These are phyloP conservation scores for Chaenocephalus aceratus DNA, from an alignment of 2,113 vertebrate genomes.

Conservation along the genomic window DNA sequence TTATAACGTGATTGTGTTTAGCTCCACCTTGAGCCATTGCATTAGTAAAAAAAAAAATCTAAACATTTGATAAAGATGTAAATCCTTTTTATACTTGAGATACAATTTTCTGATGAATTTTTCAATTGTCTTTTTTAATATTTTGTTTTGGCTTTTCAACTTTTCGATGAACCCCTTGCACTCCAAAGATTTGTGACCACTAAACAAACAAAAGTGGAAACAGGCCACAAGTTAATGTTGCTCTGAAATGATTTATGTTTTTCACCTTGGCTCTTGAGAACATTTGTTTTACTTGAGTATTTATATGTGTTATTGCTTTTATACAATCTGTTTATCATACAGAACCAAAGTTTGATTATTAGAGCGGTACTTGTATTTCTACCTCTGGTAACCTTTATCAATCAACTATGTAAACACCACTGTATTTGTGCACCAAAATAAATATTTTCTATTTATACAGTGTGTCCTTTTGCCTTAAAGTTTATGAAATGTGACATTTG, in stretches of 20 bases:
- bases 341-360: background rate
- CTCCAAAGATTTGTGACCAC: background rate
- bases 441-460: conserved; percentile 54
- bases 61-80: background rate
- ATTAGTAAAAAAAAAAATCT: too few species aligned
- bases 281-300: background rate
- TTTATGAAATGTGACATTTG: background rate
- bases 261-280: background rate
- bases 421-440: conserved; percentile 71
- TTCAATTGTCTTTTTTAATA: background rate
- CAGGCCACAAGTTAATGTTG: background rate
- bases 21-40: background rate
- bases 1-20: background rate
- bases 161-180: background rate
- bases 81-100: conserved; percentile 3
- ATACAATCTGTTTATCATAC: conserved; percentile 15
- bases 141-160: background rate
- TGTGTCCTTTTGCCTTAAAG: conserved; percentile 14
- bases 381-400: conserved; percentile 30
- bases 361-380: conserved; percentile 23
- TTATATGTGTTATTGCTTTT: conserved; percentile 11
- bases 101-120: background rate
- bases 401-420: conserved; percentile 4
- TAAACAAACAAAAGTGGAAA: background rate
- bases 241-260: background rate